A percentile compares a stretch with the other conserved stretches of the same genome.
These are phyloP conservation scores for Synanceia verrucosa DNA, from an alignment of 2,797 vertebrate species.

Conservation along the genomic window DNA sequence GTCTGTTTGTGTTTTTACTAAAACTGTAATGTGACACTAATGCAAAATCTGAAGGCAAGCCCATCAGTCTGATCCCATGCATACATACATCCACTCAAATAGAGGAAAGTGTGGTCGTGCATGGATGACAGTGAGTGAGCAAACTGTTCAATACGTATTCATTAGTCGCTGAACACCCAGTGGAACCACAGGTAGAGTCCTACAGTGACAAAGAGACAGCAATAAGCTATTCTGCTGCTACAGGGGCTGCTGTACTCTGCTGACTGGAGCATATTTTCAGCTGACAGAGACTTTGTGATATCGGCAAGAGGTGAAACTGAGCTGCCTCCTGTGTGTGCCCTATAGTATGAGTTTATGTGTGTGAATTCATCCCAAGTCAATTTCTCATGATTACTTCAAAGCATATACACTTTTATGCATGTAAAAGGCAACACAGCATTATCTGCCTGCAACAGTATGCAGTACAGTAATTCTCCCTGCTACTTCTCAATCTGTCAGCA, in stretches of 20 bases:
- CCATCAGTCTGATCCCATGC: neutral
- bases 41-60: neutral
- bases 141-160: slow-evolving; percentile 26
- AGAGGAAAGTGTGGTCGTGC: neutral
- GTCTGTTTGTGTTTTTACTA: neutral
- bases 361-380: neutral
- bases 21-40: neutral
- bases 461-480: slow-evolving; percentile 18
- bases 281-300: slow-evolving; percentile 61
- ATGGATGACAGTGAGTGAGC: slow-evolving; percentile 17
- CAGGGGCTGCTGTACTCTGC: slow-evolving; percentile 53
- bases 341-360: neutral
- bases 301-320: slow-evolving; percentile 34
- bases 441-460: neutral
- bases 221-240: slow-evolving; percentile 52
- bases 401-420: neutral
- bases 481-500: slow-evolving; percentile 32
- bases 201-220: slow-evolving; percentile 28
- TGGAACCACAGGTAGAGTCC: slow-evolving; percentile 23
- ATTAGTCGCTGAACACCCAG: slow-evolving; percentile 36
- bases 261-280: slow-evolving; percentile 69
- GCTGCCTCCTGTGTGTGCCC: slow-evolving; percentile 2
- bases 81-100: neutral
- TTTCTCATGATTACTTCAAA: slow-evolving; percentile 3
- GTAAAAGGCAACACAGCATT: slow-evolving; percentile 13